Evolutionary conservation across 2,797 vertebrate species (phyloP).

Genomic region (Anabacerthia variegaticeps): DNA sequence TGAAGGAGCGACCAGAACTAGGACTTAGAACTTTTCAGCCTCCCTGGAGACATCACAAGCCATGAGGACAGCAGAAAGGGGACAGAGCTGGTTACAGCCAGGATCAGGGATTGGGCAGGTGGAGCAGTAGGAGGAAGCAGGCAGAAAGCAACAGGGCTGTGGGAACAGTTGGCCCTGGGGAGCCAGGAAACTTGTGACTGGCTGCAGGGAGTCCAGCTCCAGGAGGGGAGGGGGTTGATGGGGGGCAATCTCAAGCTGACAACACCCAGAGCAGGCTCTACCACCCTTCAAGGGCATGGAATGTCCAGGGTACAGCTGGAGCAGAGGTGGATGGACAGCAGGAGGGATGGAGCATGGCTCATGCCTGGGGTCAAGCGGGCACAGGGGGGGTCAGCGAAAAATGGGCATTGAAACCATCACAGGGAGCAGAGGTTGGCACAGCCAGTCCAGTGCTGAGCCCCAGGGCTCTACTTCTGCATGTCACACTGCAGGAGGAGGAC

Average conservation of each 20-base stretch:
- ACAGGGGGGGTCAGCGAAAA: neutral
- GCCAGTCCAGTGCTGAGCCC: neutral
- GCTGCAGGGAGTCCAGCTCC: neutral
- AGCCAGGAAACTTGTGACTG: neutral
- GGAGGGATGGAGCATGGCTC: neutral
- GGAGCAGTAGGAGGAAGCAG: neutral
- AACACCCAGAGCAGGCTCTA: neutral
- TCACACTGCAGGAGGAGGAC: slow-evolving; percentile 95
- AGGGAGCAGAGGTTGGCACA: neutral
- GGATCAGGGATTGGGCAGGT: neutral
- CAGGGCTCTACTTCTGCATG: slow-evolving; percentile 90
- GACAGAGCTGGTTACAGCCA: neutral
- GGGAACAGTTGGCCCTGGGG: neutral
- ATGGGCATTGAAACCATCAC: neutral
- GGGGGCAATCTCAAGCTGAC: neutral
- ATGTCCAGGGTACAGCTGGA: neutral
- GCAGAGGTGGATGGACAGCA: neutral
- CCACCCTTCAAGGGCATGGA: accelerated
- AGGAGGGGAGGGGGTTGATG: neutral
- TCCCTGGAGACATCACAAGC: neutral
- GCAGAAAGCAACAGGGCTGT: neutral
- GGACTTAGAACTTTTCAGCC: neutral
- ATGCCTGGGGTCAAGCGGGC: neutral
- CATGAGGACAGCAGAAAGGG: neutral
- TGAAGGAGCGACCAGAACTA: neutral